Conservation (phyloP, 2,888 invertebrate genomes). For the Clepsis dumicolana region DNA sequence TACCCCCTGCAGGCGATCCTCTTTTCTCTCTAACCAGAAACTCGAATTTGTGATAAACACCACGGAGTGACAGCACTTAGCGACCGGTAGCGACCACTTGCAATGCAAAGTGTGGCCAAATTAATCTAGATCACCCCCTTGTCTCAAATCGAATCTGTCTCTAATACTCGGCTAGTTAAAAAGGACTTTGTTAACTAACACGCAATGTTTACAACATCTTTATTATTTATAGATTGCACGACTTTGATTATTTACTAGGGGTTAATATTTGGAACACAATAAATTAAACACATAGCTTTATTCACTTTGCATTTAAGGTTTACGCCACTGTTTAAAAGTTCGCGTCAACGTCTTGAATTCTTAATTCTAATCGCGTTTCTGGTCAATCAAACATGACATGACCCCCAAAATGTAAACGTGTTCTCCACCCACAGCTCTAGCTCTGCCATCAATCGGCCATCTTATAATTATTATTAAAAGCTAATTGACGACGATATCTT, state of each 20-base stretch:
- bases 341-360: not conserved
- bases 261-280: not conserved
- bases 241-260: not conserved
- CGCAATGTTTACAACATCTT: not conserved
- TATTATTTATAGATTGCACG: not conserved
- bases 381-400: too few species aligned
- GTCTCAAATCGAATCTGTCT: too few species aligned
- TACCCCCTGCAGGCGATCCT: too few species aligned
- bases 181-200: too few species aligned
- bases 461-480: not conserved
- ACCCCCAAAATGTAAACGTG: conserved; percentile 1
- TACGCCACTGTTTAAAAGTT: not conserved
- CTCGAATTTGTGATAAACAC: too few species aligned
- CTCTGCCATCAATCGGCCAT: not conserved
- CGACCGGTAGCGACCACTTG: too few species aligned
- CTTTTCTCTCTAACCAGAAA: too few species aligned
- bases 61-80: too few species aligned
- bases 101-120: too few species aligned
- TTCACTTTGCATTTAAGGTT: not conserved
- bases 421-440: not conserved
- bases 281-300: not conserved
- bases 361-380: not conserved
- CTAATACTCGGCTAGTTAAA: too few species aligned
- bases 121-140: too few species aligned
- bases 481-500: conserved; percentile 16